Base-by-base conservation (phyloP, 2,797 vertebrate species). In the Macrochelys suwanniensis region DNA sequence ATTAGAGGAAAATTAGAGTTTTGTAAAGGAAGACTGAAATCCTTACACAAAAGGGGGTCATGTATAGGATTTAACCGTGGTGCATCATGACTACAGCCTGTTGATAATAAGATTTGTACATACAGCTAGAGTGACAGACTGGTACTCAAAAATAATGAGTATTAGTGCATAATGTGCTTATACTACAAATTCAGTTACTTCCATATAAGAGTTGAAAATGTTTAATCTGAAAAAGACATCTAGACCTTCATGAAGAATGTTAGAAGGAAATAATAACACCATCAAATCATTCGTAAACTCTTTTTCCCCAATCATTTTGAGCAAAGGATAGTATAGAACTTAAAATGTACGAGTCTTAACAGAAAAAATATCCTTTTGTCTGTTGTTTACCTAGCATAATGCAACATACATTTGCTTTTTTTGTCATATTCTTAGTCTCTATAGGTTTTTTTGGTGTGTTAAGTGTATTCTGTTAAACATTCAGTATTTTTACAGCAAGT, bases 191-290 rank as follows among this genome's bases (percentile, higher is more conserved):
- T 23, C 51, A 23, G 89, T 21, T 89, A 88, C 26, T 77, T 87
- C 33, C 1, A 0, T 53, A 21, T 77, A 53, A 84, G 61, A 12
- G 21, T 8, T 53, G 25, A 31, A 81, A 19, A 17, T 71, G 12
- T 93, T 85, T 45, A 33, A 42, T 17, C 79, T 84, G 82, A 95
- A 94, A 94, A 94, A 92, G 71, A 33, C 78, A 45, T 93, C 90
- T 33, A 85, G 54, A 88, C 80, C 26, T 90, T 79, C 89, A 82
- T 93, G 90, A 80, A 96, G 21, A 91, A 57, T 2, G 9, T 59
- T 51, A 77, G 23, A 84, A 77, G 84, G 89, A 96, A 95, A 80
- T 85, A 76, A 84, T 80, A 42, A 80, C n/a, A 81, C 42, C 4
- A 37, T 78, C 15, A 15, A 80, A 59, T 96, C 77, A 89, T 76